Conservation (phyloP, 2,113 vertebrate genomes). For the Pycnonotus jocosus region DNA sequence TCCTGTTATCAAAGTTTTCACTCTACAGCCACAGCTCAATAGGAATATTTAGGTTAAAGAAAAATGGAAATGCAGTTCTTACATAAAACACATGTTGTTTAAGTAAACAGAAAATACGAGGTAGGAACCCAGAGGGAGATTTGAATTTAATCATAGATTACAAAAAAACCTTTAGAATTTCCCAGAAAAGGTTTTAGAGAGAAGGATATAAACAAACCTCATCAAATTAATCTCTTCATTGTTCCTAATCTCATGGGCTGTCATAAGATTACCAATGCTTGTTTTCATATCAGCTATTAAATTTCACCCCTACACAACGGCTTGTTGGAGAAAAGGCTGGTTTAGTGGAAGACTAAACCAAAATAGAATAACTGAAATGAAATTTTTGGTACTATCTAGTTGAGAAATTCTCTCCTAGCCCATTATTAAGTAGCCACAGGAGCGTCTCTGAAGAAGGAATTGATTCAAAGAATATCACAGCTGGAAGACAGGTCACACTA, state of each 20-base stretch:
- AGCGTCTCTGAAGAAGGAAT: background rate
- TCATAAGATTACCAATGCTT: conserved; percentile 81
- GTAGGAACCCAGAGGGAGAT: background rate
- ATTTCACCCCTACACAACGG: conserved; percentile 54
- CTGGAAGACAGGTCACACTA: background rate
- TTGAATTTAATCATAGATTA: conserved; percentile 62
- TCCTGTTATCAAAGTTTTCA: background rate
- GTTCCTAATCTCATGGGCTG: conserved; percentile 78
- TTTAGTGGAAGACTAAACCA: background rate
- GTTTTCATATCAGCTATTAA: conserved; percentile 78
- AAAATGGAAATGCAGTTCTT: background rate
- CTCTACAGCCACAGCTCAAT: background rate
- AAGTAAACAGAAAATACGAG: conserved; percentile 13
- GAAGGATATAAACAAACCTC: conserved; percentile 78
- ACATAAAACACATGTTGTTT: conserved; percentile 24
- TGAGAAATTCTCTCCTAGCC: background rate
- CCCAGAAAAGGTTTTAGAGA: conserved; percentile 74
- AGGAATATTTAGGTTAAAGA: background rate
- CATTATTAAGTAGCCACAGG: background rate
- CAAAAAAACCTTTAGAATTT: conserved; percentile 59
- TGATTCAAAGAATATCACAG: background rate
- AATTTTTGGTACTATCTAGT: background rate
- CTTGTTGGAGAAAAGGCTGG: background rate
- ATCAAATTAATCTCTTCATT: conserved; percentile 82
- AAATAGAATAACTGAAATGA: background rate